A percentile compares a stretch with the other conserved stretches of the same genome.
These are phyloP conservation scores for Graptemys geographica DNA, from an alignment of 2,797 vertebrate species.

Conservation along the genomic window DNA sequence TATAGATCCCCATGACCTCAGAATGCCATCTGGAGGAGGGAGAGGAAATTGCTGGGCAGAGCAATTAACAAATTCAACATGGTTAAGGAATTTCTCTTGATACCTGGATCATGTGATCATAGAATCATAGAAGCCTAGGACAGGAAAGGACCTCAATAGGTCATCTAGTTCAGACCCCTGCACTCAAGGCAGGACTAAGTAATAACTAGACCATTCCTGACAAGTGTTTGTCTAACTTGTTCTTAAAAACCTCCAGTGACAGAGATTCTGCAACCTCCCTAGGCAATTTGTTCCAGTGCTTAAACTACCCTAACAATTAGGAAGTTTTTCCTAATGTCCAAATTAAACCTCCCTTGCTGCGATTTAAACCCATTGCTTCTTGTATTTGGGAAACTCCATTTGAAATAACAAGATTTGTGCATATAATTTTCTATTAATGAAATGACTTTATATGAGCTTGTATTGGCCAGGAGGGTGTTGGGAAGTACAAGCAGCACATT, in stretches of 20 bases:
- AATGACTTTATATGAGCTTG: not conserved
- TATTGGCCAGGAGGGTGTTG: not conserved
- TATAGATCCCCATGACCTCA: not conserved
- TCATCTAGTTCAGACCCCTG: not conserved
- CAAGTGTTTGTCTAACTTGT: not conserved
- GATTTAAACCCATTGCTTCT: not conserved
- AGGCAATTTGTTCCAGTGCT: not conserved
- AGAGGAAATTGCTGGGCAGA: not conserved
- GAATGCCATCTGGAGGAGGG: not conserved
- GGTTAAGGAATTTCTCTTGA: not conserved
- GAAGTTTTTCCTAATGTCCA: not conserved
- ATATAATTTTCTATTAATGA: not conserved
- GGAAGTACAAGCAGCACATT: not conserved
- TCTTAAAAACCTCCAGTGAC: not conserved
- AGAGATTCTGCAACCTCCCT: not conserved
- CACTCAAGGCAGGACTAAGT: not conserved
- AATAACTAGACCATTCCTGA: not conserved
- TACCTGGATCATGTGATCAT: not conserved
- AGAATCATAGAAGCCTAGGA: not conserved
- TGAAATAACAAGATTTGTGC: not conserved
- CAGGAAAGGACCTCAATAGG: not conserved
- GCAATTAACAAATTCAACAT: not conserved
- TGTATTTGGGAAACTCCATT: not conserved
- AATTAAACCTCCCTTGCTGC: not conserved
- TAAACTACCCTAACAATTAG: not conserved